A percentile compares a stretch with the other conserved stretches of the same genome.
Conservation (phyloP, 2,113 vertebrate genomes). For the Forbesichthys agassizii region DNA sequence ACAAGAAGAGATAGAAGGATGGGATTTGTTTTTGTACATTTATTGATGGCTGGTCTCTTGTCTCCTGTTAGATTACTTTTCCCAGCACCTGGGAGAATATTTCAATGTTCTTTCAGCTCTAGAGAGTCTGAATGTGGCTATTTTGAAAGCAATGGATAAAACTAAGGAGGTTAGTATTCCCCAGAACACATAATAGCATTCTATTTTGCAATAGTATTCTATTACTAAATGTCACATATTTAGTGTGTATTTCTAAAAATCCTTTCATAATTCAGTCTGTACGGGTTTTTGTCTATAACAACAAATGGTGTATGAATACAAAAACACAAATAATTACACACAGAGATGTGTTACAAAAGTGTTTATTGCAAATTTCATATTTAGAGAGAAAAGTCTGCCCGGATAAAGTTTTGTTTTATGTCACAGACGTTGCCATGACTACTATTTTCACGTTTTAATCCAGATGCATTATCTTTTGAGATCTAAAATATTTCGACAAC, state of each 20-base stretch:
- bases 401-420: slow-evolving; percentile 13
- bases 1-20: no score
- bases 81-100: slow-evolving; percentile 90
- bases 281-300: not conserved
- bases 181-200: not conserved
- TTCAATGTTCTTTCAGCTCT: slow-evolving; percentile 88
- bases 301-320: not conserved
- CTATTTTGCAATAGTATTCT: not conserved
- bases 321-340: not conserved
- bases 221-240: not conserved
- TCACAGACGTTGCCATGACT: not conserved
- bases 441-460: no score
- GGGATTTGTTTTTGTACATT: no score
- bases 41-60: slow-evolving; percentile 28
- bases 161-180: slow-evolving; percentile 87
- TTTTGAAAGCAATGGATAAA: slow-evolving; percentile 95
- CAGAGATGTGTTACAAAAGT: not conserved
- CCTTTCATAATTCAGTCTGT: not conserved
- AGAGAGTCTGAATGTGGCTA: slow-evolving; percentile 87
- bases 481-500: no score
- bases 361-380: slow-evolving; percentile 23
- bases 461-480: no score
- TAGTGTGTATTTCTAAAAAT: not conserved
- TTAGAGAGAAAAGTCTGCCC: slow-evolving; percentile 17
- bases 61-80: slow-evolving; percentile 87